phyloP scores from a whole-genome alignment of 2,113 vertebrate species.

The Rhinichthys klamathensis region DNA sequence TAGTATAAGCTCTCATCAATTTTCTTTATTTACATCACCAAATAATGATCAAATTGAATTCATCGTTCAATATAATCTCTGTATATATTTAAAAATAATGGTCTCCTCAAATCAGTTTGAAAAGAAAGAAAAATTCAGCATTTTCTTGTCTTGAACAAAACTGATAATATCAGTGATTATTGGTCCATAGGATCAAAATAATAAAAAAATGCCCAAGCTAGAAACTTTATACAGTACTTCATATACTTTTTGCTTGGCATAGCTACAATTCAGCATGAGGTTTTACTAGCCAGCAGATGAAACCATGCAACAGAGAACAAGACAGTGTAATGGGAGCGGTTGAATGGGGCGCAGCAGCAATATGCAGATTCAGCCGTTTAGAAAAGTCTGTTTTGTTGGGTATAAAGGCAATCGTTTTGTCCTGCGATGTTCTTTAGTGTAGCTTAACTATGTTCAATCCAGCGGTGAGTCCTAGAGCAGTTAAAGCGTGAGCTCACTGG shows the following conservation, averaged over 20 bases:
- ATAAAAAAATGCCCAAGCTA: neutral
- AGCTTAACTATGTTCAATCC: neutral
- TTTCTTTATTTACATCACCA: neutral
- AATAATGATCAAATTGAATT: neutral
- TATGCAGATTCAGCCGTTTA: neutral
- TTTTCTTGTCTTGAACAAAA: neutral
- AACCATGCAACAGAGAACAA: neutral
- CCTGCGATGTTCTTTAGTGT: neutral
- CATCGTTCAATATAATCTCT: neutral
- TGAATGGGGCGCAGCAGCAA: neutral
- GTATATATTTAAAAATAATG: neutral
- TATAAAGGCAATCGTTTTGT: neutral
- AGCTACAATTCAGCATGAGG: neutral
- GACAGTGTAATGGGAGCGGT: neutral
- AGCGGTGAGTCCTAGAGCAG: neutral
- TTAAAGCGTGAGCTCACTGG: neutral
- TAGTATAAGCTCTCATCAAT: neutral
- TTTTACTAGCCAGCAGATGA: neutral
- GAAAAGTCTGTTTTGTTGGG: neutral
- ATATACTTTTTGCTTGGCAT: conserved; percentile 5
- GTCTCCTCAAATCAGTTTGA: neutral
- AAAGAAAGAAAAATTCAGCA: too few species aligned
- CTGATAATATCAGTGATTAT: neutral
- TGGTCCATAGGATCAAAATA: conserved; percentile 9
- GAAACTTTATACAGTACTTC: too few species aligned